Evolutionary conservation across 2,797 vertebrate genomes (phyloP).

Genomic region (Enteromius radiatus): DNA sequence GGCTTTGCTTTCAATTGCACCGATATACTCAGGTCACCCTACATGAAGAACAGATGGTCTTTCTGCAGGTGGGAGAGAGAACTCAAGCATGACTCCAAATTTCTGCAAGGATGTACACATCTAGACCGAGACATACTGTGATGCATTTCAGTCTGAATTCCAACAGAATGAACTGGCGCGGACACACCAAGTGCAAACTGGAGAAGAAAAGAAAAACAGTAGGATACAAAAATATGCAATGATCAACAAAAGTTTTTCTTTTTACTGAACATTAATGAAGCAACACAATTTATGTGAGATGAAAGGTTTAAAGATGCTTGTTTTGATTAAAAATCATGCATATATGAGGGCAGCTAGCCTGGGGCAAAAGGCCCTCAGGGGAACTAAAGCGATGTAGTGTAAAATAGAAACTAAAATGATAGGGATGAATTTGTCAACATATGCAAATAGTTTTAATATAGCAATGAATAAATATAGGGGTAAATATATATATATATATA

Average conservation of each 20-base stretch:
- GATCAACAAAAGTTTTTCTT: background rate
- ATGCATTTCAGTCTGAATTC: conserved; percentile 25
- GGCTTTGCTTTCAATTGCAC: conserved; percentile 11
- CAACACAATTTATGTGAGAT: background rate
- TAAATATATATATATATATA: too few species aligned
- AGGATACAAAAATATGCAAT: conserved; percentile 3
- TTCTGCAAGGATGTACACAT: conserved; percentile 24
- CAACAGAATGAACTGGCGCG: background rate
- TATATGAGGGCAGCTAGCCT: background rate
- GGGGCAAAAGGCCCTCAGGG: conserved; percentile 18
- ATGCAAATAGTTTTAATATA: background rate
- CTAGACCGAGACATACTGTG: background rate
- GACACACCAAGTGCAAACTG: background rate
- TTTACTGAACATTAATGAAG: background rate
- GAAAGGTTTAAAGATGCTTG: conserved; percentile 23
- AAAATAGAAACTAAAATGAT: conserved; percentile 8
- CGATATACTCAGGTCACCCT: conserved; percentile 17
- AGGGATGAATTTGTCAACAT: conserved; percentile 4
- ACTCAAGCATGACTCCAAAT: conserved; percentile 27
- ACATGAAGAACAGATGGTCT: conserved; percentile 34
- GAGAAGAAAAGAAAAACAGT: background rate
- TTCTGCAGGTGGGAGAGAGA: conserved; percentile 31
- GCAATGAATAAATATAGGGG: background rate
- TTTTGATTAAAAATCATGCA: background rate
- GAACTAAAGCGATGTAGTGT: background rate